phyloP scores from a whole-genome alignment of 2,113 vertebrate species.

The Odontesthes bonariensis region DNA sequence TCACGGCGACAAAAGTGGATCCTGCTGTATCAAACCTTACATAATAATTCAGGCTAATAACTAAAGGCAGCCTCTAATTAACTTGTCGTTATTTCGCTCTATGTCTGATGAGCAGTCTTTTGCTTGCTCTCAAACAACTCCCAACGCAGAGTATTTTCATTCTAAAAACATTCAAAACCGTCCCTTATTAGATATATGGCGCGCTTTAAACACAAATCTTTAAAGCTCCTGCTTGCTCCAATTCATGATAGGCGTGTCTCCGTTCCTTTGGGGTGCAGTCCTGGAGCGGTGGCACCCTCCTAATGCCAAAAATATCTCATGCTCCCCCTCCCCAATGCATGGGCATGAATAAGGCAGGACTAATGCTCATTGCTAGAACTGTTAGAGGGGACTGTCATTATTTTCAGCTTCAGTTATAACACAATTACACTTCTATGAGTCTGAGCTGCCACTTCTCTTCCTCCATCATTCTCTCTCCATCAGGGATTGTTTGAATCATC shows the following conservation, averaged over 20 bases:
- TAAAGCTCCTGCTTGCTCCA: conserved; percentile 1
- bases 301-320: conserved; percentile 47
- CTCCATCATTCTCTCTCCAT: neutral
- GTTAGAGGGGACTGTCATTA: conserved; percentile 48
- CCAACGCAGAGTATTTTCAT: neutral
- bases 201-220: conserved; percentile 6
- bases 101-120: conserved; percentile 18
- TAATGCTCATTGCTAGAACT: conserved; percentile 42
- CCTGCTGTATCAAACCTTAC: conserved; percentile 12
- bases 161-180: neutral
- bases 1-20: conserved; percentile 11
- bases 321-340: conserved; percentile 1
- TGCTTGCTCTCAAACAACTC: conserved; percentile 6
- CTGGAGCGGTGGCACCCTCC: conserved; percentile 40
- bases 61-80: conserved; percentile 17
- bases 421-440: conserved; percentile 30
- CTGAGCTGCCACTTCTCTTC: neutral
- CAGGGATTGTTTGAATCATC: conserved; percentile 47
- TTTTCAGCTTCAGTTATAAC: conserved; percentile 50
- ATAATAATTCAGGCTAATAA: conserved; percentile 24
- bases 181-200: no score
- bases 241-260: conserved; percentile 23
- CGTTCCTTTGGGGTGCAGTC: conserved; percentile 35
- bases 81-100: neutral
- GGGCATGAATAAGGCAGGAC: conserved; percentile 30